A percentile compares a stretch with the other conserved stretches of the same genome.
These are phyloP conservation scores for Pogonomyrmex barbatus DNA, from an alignment of 1,140 invertebrate species.

Conservation along the genomic window DNA sequence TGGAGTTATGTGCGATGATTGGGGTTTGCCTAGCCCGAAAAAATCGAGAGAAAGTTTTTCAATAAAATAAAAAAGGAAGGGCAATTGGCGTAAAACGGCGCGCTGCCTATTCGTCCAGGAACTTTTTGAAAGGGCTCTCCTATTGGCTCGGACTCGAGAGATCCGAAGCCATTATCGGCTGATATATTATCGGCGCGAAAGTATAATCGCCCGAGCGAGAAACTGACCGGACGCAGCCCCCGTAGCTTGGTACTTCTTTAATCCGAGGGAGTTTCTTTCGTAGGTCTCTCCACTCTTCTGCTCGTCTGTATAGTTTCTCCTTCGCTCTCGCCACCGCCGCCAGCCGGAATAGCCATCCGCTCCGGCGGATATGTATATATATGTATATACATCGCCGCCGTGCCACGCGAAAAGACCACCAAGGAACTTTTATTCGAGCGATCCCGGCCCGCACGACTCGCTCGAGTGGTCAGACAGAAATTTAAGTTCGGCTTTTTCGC, in stretches of 20 bases:
- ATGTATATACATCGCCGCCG: slow-evolving; percentile 42
- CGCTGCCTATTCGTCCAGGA: slow-evolving; percentile 28
- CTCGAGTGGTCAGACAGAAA: slow-evolving; percentile 71
- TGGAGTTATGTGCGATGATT: slow-evolving; percentile 49
- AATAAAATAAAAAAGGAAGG: slow-evolving; percentile 48
- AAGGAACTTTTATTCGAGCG: slow-evolving; percentile 59
- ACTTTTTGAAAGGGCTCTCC: slow-evolving; percentile 59
- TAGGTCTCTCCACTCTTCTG: slow-evolving; percentile 37
- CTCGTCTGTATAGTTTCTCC: slow-evolving; percentile 51
- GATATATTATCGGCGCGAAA: slow-evolving; percentile 84
- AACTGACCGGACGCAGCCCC: slow-evolving; percentile 63
- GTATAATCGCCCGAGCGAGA: slow-evolving; percentile 81
- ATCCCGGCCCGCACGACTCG: slow-evolving; percentile 47
- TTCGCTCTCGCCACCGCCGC: slow-evolving; percentile 19
- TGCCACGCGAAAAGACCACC: slow-evolving; percentile 52
- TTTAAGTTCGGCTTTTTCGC: slow-evolving; percentile 74
- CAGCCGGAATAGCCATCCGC: slow-evolving; percentile 12
- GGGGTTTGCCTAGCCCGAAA: slow-evolving; percentile 29
- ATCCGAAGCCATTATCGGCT: slow-evolving; percentile 80
- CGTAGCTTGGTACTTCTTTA: slow-evolving; percentile 59
- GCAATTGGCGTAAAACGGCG: not conserved
- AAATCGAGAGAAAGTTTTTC: slow-evolving; percentile 47
- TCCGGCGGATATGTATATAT: slow-evolving; percentile 58
- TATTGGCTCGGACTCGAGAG: slow-evolving; percentile 73
- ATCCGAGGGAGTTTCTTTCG: slow-evolving; percentile 48